Evolutionary conservation across 2,113 vertebrate species (phyloP), one percentile per base, ranked within the genome.

Genomic region (Sinosuthora webbiana): DNA sequence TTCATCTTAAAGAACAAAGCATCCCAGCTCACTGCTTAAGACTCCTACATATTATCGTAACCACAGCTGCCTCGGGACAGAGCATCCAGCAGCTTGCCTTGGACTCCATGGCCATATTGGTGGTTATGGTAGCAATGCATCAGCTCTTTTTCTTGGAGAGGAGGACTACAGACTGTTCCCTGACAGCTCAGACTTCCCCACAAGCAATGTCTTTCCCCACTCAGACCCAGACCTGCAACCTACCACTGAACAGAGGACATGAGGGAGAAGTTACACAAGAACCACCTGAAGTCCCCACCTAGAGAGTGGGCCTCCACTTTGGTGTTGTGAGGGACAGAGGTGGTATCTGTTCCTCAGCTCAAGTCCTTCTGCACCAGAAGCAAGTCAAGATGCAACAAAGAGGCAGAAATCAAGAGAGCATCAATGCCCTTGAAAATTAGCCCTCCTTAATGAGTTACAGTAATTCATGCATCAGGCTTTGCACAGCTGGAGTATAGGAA

Each of bases 91-190:
- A 68, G 28, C 33, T 33, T 83, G 35, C 27, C 27, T 24, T 7
- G 41, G 17, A 52, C 3, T 14, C 23, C 18, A 35, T 6, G 52
- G 41, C 20, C 14, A 7, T 2, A 2, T 1, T 1, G 0, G 35
- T 37, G 13, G 25, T 41, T 92, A 71, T 33, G 6, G 1, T 31
- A 27, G 31, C 39, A 56, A 20, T 63, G 21, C 22, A 13, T 24
- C 3, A 2, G 13, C 39, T 71, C 27, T 22, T 86, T 50, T 59
- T 1, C 7, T 42, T 2, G 0, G 21, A 45, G 13, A 21, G 0
- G 21, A 45, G 13, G 21, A 47, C 25, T 45, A 52, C 23, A 52
- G 25, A 41, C 19, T 73, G 33, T 10, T 53, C 11, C 35, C 15
- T 49, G 28, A 27, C n/a, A 83, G 13, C 13, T 39, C 52, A 67